phyloP scores from a whole-genome alignment of 23 tunicate species.

The Phallusia fumigata region DNA sequence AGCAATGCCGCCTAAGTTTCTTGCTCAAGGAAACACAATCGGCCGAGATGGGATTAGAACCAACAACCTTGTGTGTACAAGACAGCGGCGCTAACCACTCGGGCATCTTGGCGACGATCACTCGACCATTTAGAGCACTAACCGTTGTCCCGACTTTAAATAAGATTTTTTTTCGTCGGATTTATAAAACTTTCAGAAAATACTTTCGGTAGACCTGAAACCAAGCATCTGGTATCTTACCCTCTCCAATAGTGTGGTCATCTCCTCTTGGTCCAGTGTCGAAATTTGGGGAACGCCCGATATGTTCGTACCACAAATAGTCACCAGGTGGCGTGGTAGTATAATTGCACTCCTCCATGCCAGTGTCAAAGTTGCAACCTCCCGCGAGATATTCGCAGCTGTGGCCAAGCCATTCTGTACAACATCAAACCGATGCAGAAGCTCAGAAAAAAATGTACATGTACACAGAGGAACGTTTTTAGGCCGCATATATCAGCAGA shows the following conservation, averaged over 20 bases:
- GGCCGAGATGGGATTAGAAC: too few species aligned
- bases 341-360: conserved; percentile 39
- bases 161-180: neutral
- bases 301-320: conserved; percentile 34
- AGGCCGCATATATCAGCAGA: too few species aligned
- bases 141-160: too few species aligned
- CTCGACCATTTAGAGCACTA: too few species aligned
- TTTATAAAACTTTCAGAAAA: neutral
- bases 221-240: conserved; percentile 19
- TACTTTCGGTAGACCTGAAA: too few species aligned
- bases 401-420: conserved; percentile 45
- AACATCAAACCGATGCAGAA: neutral
- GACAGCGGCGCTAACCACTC: too few species aligned
- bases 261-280: conserved; percentile 61
- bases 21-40: too few species aligned
- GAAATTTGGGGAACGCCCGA: conserved; percentile 59
- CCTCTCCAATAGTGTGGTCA: conserved; percentile 71
- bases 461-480: too few species aligned
- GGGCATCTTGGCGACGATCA: too few species aligned
- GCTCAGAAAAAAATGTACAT: too few species aligned
- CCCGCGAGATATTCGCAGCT: conserved; percentile 48
- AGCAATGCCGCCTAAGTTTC: too few species aligned
- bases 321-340: neutral
- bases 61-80: too few species aligned
- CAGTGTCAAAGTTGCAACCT: conserved; percentile 71